Base-by-base conservation (phyloP, 53 echinoderm and acorn worm genomes). In the Mesocentrotus franciscanus region DNA sequence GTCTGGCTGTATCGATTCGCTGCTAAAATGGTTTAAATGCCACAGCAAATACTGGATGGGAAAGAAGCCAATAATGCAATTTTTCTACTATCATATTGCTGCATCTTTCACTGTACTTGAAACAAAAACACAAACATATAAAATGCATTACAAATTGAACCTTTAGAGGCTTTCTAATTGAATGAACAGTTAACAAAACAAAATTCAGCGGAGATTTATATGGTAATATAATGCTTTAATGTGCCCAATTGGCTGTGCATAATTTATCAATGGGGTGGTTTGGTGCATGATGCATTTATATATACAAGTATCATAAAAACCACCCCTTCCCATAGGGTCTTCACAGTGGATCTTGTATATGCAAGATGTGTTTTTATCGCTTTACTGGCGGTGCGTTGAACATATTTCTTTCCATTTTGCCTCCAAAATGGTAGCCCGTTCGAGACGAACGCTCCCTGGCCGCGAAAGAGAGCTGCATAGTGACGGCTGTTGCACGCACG, bases 401-500 rank as follows among this genome's bases (percentile, higher is more conserved):
- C 87, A 87, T 87, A 24, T 87, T 87, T 87, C 87, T 87, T 87
- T 57, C 58, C 59, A 87, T 87, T 87, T 87, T 57, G 58, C 56
- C 58, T 58, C 87, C 58, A 33, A 58, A 57, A 7, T 58, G 87
- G 85, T 87, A 58, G n/a, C n/a, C 58, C 87, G 87, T 87, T 87
- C 87, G 18, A 58, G 87, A 24, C 58, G 57, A 87, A 58, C 57
- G 87, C 87, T 87, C 29, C n/a, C 27, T 29, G 33, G 42, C 81
- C 12, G 42, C 22, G n/a, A 87, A 22, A 87, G 87, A n/a, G 87
- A 56, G 13, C n/a, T 16, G 59, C 58, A 29, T 58, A n/a, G 87
- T 87, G 87, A 58, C 87, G 87, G 56, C 87, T 87, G 87, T 87
- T 87, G 87, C 87, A 87, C 34, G 87, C 87, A 56, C 87, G 33